Conservation (phyloP, 2,888 invertebrate genomes). For the Coleophora deauratella region DNA sequence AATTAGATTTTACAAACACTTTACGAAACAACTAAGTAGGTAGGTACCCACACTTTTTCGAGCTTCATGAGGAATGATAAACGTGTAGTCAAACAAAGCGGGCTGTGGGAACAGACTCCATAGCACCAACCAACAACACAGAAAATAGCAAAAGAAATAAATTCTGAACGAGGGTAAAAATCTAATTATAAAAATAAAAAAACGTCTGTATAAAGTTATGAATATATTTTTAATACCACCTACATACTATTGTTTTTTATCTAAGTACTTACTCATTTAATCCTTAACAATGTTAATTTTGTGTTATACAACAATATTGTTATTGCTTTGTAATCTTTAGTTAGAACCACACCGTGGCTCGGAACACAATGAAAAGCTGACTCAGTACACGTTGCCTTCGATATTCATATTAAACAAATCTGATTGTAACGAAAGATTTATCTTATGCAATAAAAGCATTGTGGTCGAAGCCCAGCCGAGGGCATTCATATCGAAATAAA, state of each 20-base stretch:
- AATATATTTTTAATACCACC: constrained; percentile 1
- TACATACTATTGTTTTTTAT: constrained; percentile 18
- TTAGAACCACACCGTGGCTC: constrained; percentile 22
- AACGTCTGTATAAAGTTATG: no score
- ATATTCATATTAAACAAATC: constrained; percentile 49
- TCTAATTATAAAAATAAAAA: no score
- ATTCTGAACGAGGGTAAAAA: no score
- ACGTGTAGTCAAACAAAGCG: no score
- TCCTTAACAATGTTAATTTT: constrained; percentile 24
- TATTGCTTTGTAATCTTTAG: constrained; percentile 25
- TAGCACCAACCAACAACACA: no score
- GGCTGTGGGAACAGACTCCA: no score
- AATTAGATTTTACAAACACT: no score
- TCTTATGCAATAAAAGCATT: constrained; percentile 50
- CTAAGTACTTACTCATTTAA: constrained; percentile 24
- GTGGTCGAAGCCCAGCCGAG: constrained; percentile 25
- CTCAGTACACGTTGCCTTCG: constrained; percentile 33
- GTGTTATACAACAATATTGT: constrained; percentile 12
- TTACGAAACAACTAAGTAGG: no score
- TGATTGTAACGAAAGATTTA: constrained; percentile 46
- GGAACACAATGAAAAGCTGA: constrained; percentile 33
- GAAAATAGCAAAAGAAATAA: no score
- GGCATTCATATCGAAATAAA: constrained; percentile 38
- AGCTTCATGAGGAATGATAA: no score
- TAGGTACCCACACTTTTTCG: no score